These are phyloP conservation scores for Romanomermis culicivorax DNA, from an alignment of 2,888 invertebrate genomes.

Conservation along the genomic window DNA sequence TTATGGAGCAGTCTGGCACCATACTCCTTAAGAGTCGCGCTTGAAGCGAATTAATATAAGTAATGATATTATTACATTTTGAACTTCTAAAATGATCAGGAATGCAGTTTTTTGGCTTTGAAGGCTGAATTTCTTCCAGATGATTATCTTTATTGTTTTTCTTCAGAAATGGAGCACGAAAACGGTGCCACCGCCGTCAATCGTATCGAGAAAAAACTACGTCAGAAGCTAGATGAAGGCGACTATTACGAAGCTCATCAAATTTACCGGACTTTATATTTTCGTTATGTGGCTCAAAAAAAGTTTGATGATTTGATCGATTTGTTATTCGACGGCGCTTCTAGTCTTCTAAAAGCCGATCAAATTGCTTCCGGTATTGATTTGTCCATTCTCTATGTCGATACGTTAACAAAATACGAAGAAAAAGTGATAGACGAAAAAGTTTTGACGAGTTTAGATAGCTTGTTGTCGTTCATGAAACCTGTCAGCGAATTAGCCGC, in stretches of 20 bases:
- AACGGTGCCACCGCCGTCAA: too few species aligned
- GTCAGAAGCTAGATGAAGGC: constrained; percentile 13
- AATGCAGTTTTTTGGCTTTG: too few species aligned
- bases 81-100: too few species aligned
- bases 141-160: too few species aligned
- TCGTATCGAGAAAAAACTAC: constrained; percentile 12
- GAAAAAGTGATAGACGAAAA: background rate
- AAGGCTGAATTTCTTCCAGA: too few species aligned
- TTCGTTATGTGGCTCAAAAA: constrained; percentile 13
- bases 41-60: too few species aligned
- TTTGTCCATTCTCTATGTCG: constrained; percentile 12
- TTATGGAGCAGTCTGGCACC: too few species aligned
- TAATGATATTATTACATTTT: too few species aligned
- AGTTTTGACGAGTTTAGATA: background rate
- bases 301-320: constrained; percentile 14
- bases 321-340: constrained; percentile 14
- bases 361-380: constrained; percentile 12
- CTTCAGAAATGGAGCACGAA: too few species aligned
- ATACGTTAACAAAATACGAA: background rate
- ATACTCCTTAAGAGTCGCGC: too few species aligned
- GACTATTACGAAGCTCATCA: constrained; percentile 23
- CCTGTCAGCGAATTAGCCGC: background rate
- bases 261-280: constrained; percentile 18
- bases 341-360: constrained; percentile 10
- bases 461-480: background rate